Percentiles rank a stretch among this genome's conserved stretches.
These are phyloP conservation scores for Galerucella calmariensis DNA, from an alignment of 2,888 invertebrate genomes.

Conservation along the genomic window DNA sequence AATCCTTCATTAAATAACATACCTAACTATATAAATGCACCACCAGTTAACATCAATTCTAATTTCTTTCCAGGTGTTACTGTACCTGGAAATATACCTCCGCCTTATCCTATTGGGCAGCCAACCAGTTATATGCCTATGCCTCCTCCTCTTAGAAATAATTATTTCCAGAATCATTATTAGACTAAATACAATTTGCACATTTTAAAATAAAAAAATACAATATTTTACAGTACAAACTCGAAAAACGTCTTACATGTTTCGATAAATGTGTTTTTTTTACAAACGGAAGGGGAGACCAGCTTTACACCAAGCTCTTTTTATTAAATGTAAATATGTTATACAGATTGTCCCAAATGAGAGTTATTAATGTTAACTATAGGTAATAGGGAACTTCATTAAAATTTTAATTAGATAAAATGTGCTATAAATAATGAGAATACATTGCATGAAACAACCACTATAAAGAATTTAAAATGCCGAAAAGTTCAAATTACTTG, in stretches of 20 bases:
- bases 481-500: too few species aligned
- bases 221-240: neutral
- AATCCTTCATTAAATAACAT: constrained; percentile 57
- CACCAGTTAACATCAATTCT: constrained; percentile 60
- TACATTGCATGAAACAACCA: too few species aligned
- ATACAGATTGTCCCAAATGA: too few species aligned
- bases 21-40: constrained; percentile 62
- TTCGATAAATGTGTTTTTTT: neutral
- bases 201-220: constrained; percentile 6
- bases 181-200: constrained; percentile 32
- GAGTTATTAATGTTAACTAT: too few species aligned
- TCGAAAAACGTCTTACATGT: neutral
- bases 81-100: constrained; percentile 48
- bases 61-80: constrained; percentile 65
- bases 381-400: too few species aligned
- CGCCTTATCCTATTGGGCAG: constrained; percentile 53
- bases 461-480: too few species aligned
- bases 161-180: constrained; percentile 61
- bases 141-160: constrained; percentile 59
- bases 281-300: neutral
- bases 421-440: too few species aligned
- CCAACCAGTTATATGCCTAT: constrained; percentile 74
- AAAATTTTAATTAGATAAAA: too few species aligned
- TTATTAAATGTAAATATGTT: neutral
- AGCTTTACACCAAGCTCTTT: neutral